A percentile compares a stretch with the other conserved stretches of the same genome.
Conservation (phyloP, 2,888 invertebrate genomes). For the Trissoscelio sp. region DNA sequence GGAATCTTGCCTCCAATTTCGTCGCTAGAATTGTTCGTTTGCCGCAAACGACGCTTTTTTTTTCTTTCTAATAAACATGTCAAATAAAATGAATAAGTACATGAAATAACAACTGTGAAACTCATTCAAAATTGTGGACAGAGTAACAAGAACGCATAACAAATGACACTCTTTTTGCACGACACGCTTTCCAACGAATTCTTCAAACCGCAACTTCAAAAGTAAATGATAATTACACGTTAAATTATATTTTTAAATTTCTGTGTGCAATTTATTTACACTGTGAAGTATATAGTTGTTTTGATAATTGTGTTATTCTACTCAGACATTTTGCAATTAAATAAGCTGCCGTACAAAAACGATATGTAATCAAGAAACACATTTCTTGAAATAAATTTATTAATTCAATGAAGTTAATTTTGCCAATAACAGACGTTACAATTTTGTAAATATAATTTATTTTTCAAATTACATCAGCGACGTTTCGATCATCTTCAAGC, state of each 20-base stretch:
- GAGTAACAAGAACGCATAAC: not conserved
- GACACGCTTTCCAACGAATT: not conserved
- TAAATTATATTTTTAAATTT: not conserved
- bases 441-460: too few species aligned
- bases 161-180: not conserved
- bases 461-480: too few species aligned
- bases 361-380: too few species aligned
- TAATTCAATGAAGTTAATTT: too few species aligned
- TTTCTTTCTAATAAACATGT: constrained; percentile 28
- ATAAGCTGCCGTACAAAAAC: too few species aligned
- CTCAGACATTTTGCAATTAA: too few species aligned
- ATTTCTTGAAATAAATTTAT: too few species aligned
- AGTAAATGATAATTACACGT: not conserved
- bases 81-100: constrained; percentile 7
- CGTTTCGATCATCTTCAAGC: too few species aligned
- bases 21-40: constrained; percentile 28
- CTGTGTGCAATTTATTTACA: not conserved
- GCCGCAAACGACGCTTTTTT: constrained; percentile 24
- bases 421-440: too few species aligned
- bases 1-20: constrained; percentile 37
- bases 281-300: not conserved
- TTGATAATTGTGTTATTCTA: too few species aligned
- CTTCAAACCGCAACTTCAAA: not conserved
- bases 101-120: not conserved
- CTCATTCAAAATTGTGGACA: not conserved